A percentile compares a stretch with the other conserved stretches of the same genome.
These are phyloP conservation scores for Gymnodraco acuticeps DNA, from an alignment of 2,797 vertebrate species.

Conservation along the genomic window DNA sequence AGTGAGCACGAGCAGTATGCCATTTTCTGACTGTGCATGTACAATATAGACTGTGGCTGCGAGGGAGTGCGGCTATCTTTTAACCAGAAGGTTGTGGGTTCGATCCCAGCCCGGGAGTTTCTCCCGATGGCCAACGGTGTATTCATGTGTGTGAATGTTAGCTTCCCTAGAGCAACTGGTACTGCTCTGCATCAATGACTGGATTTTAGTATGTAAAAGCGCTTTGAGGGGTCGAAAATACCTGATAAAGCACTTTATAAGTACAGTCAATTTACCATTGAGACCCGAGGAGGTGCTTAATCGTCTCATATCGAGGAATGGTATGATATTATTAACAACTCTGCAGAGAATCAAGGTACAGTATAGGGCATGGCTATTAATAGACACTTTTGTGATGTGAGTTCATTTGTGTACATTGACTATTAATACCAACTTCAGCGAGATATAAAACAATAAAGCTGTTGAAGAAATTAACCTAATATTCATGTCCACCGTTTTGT, in stretches of 20 bases:
- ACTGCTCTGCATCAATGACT: no score
- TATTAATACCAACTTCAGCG: conserved; percentile 2
- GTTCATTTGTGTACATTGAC: not conserved
- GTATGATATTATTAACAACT: conserved; percentile 11
- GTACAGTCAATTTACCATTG: no score
- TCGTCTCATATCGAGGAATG: conserved; percentile 11
- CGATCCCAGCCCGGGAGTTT: not conserved
- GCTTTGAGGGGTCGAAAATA: no score
- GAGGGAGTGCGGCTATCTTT: no score
- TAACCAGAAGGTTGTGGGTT: conserved; percentile 40
- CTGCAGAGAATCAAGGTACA: conserved; percentile 2
- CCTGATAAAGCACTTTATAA: no score
- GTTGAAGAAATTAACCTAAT: no score
- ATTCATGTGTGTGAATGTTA: no score
- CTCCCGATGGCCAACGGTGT: no score
- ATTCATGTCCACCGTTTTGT: not conserved
- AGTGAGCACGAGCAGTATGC: conserved; percentile 26
- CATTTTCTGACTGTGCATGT: conserved; percentile 51
- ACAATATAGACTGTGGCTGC: conserved; percentile 25
- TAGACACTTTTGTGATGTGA: not conserved
- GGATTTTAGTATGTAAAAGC: no score
- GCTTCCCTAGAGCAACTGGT: no score
- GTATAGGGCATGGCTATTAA: not conserved
- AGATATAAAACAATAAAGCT: not conserved
- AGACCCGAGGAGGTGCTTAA: conserved; percentile 11